Percentiles rank a stretch among this genome's conserved stretches.
Evolutionary conservation across 2,113 vertebrate species (phyloP).

Genomic region (Microcebus ravelobensis): DNA sequence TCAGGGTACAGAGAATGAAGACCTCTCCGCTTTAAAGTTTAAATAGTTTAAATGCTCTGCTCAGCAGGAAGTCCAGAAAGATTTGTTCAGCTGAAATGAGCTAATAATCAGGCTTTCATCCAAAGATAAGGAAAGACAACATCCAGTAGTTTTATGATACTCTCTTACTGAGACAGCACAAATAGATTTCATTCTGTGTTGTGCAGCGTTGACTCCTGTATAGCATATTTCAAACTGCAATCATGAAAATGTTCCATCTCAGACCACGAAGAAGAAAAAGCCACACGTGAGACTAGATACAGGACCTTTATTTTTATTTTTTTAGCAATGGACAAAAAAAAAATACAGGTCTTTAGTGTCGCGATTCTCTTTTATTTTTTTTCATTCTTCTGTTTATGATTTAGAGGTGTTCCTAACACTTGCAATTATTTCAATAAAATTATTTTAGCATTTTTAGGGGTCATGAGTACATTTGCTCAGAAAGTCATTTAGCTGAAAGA

Average conservation of each 20-base stretch:
- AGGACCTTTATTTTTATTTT: not conserved
- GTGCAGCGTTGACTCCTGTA: constrained; percentile 57
- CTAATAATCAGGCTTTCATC: constrained; percentile 87
- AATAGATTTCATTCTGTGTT: constrained; percentile 73
- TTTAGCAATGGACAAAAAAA: not conserved
- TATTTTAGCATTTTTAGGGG: constrained; percentile 17
- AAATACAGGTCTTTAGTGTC: not conserved
- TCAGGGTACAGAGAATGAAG: constrained; percentile 82
- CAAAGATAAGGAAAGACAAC: constrained; percentile 84
- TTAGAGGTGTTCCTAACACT: not conserved
- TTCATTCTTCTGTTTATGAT: not conserved
- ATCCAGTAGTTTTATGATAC: constrained; percentile 74
- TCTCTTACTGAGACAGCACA: constrained; percentile 81
- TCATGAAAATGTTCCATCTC: constrained; percentile 64
- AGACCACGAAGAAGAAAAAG: not conserved
- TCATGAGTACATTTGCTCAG: not conserved
- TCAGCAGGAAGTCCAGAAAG: constrained; percentile 83
- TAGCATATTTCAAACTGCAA: constrained; percentile 65
- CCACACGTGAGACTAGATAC: not conserved
- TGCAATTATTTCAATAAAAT: constrained; percentile 28
- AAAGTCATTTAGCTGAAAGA: constrained; percentile 1
- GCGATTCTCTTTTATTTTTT: not conserved
- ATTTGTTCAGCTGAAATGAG: constrained; percentile 87
- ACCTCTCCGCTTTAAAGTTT: constrained; percentile 84
- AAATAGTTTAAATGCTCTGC: constrained; percentile 87